Conservation (phyloP, 2,113 vertebrate genomes). For the Sylvia atricapilla region DNA sequence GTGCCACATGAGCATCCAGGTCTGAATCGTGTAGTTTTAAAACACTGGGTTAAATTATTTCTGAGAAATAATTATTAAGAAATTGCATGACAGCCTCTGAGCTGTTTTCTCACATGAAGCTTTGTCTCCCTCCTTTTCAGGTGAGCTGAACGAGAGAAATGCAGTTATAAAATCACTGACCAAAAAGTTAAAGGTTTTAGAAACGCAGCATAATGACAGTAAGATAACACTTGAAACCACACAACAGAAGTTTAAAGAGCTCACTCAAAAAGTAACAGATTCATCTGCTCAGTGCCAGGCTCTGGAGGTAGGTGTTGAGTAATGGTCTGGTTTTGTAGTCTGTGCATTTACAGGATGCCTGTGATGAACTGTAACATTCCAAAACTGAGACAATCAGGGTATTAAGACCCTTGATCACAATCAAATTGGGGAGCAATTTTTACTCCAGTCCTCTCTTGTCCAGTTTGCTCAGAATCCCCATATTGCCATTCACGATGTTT, state of each 20-base stretch:
- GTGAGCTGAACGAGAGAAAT: constrained; percentile 73
- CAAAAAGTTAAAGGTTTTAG: constrained; percentile 64
- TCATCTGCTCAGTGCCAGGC: constrained; percentile 60
- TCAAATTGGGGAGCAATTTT: not conserved
- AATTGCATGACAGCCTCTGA: not conserved
- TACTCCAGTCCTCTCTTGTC: not conserved
- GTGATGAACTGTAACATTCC: not conserved
- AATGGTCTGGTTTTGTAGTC: not conserved
- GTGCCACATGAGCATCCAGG: not conserved
- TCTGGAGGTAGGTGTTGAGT: constrained; percentile 68
- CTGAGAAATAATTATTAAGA: not conserved
- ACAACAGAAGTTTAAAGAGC: constrained; percentile 68
- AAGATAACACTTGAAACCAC: constrained; percentile 57
- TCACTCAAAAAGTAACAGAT: constrained; percentile 63
- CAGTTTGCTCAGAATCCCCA: not conserved
- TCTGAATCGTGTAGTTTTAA: not conserved
- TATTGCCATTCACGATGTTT: not conserved
- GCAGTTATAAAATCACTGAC: constrained; percentile 70
- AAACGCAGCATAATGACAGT: constrained; percentile 62
- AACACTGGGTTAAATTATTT: not conserved
- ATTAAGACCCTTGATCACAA: not conserved
- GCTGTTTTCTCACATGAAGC: not conserved
- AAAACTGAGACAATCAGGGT: not conserved
- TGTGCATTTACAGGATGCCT: not conserved
- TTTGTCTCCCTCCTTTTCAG: constrained; percentile 46